phyloP scores from a whole-genome alignment of 2,888 invertebrate species.

The Andrena minutula region DNA sequence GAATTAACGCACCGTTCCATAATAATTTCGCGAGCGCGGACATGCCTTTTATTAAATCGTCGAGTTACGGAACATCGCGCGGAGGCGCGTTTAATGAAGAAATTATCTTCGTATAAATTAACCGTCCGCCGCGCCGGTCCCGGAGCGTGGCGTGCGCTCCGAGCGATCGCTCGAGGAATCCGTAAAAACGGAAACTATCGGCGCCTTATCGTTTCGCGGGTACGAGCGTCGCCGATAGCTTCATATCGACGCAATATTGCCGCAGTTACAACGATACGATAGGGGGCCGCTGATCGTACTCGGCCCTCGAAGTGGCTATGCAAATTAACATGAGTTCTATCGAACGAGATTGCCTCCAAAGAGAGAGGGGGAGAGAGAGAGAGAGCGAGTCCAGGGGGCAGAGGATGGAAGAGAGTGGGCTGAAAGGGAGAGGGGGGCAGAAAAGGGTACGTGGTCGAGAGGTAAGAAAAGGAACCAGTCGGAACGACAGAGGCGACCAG shows the following conservation, averaged over 20 bases:
- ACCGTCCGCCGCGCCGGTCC: neutral
- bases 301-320: constrained; percentile 73
- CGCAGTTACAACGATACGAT: constrained; percentile 66
- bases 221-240: constrained; percentile 56
- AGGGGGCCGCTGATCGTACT: constrained; percentile 61
- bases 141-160: constrained; percentile 10
- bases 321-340: constrained; percentile 72
- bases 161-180: constrained; percentile 34
- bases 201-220: constrained; percentile 55
- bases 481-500: constrained; percentile 34
- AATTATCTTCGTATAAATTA: constrained; percentile 49
- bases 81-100: constrained; percentile 49
- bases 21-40: constrained; percentile 20
- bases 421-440: neutral
- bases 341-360: constrained; percentile 65
- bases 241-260: constrained; percentile 67
- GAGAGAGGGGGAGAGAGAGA: neutral
- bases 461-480: constrained; percentile 34
- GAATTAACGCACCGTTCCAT: constrained; percentile 18
- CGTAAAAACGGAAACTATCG: constrained; percentile 51
- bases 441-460: constrained; percentile 17
- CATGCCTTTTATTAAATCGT: constrained; percentile 29
- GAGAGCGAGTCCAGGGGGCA: neutral
- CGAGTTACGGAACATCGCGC: constrained; percentile 18
- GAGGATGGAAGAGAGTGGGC: neutral